Conservation (phyloP, 2,113 vertebrate species). For the Rhabdornis inornatus region DNA sequence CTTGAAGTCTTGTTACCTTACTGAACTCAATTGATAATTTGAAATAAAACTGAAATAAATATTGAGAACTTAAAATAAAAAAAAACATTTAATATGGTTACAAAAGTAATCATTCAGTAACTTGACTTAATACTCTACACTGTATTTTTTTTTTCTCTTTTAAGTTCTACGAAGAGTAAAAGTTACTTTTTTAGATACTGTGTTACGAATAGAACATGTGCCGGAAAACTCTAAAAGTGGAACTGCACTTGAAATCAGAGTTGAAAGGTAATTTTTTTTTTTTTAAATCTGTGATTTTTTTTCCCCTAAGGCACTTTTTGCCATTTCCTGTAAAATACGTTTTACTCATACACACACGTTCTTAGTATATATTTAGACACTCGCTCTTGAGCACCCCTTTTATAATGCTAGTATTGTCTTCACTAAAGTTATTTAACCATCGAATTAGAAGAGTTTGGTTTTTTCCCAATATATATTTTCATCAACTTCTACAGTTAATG, state of each 20-base stretch:
- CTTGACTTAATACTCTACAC: neutral
- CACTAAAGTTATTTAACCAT: neutral
- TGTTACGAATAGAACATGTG: constrained; percentile 91
- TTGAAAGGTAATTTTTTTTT: constrained; percentile 80
- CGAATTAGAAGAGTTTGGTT: neutral
- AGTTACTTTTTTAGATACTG: constrained; percentile 93
- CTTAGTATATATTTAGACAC: neutral
- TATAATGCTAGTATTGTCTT: neutral
- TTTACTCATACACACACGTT: neutral
- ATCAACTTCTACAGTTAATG: neutral
- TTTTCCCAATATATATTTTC: neutral
- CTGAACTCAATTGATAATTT: neutral
- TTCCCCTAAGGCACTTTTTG: neutral
- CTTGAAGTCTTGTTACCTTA: neutral
- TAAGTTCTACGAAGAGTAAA: constrained; percentile 94
- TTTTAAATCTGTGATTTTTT: neutral
- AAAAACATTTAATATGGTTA: rapidly evolving
- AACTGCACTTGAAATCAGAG: constrained; percentile 90
- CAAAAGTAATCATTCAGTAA: neutral
- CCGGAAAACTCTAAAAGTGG: constrained; percentile 96
- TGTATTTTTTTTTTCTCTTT: constrained; percentile 17
- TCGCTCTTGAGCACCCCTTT: neutral
- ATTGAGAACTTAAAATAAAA: neutral
- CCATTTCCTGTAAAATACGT: neutral
- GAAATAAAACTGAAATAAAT: neutral